Percentiles rank a stretch among this genome's conserved stretches.
Evolutionary conservation across 2,797 vertebrate genomes (phyloP).

Genomic region (Sebastes ruberrimus): DNA sequence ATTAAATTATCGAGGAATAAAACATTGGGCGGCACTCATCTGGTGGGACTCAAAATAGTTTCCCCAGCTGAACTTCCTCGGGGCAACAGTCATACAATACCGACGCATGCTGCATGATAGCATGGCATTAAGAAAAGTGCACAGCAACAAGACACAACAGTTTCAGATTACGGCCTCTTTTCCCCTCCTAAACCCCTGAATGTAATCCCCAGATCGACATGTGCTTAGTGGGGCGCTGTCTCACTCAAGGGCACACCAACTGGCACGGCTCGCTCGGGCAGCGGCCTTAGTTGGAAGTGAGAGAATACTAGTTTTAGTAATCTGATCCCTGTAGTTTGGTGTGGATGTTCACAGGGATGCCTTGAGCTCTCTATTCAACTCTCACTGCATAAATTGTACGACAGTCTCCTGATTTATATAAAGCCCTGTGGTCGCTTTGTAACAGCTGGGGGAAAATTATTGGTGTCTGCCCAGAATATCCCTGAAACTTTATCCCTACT

Average conservation of each 20-base stretch:
- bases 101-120: slow-evolving; percentile 62
- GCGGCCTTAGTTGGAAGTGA: slow-evolving; percentile 74
- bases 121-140: slow-evolving; percentile 75
- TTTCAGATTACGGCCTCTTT: slow-evolving; percentile 80
- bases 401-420: slow-evolving; percentile 73
- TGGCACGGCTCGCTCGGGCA: slow-evolving; percentile 67
- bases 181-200: slow-evolving; percentile 74
- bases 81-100: slow-evolving; percentile 73
- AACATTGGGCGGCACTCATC: slow-evolving; percentile 54
- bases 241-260: slow-evolving; percentile 82
- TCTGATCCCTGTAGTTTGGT: slow-evolving; percentile 63
- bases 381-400: slow-evolving; percentile 60
- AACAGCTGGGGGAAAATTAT: slow-evolving; percentile 76
- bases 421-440: slow-evolving; percentile 71
- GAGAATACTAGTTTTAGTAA: slow-evolving; percentile 73
- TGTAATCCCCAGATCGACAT: slow-evolving; percentile 80
- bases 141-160: slow-evolving; percentile 83
- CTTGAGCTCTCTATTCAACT: slow-evolving; percentile 60
- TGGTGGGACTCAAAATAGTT: slow-evolving; percentile 70
- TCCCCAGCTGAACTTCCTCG: slow-evolving; percentile 68
- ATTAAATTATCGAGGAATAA: slow-evolving; percentile 61
- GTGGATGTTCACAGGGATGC: slow-evolving; percentile 59
- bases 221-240: slow-evolving; percentile 74
- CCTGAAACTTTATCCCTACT: slow-evolving; percentile 61
- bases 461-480: slow-evolving; percentile 70